These are phyloP conservation scores for silkworm (Bombyx mori) DNA, from an alignment of 1,140 invertebrate species.

Conservation along the genomic window DNA sequence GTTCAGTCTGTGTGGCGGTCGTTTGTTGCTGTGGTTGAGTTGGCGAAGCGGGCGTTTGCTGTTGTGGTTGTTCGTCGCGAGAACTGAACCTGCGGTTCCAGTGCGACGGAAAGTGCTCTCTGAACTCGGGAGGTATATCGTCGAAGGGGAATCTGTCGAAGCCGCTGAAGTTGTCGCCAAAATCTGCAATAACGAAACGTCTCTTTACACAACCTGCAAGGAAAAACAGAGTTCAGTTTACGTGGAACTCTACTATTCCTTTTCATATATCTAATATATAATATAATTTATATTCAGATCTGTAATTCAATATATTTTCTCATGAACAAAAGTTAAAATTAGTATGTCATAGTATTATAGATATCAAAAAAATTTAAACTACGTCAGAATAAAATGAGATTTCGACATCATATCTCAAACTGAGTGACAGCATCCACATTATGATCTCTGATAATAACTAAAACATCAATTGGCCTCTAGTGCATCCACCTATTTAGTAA, in stretches of 20 bases:
- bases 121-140: conserved; percentile 73
- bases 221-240: conserved; percentile 4
- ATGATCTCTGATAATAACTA: too few relatives aligned
- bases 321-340: background rate
- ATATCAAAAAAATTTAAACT: too few relatives aligned
- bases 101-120: conserved; percentile 72
- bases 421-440: too few relatives aligned
- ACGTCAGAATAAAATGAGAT: too few relatives aligned
- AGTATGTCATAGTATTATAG: too few relatives aligned
- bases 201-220: conserved; percentile 43
- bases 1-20: conserved; percentile 69
- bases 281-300: too few relatives aligned
- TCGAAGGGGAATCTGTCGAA: conserved; percentile 74
- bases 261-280: background rate
- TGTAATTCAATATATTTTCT: background rate
- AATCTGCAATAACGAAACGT: conserved; percentile 57
- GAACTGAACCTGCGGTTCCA: conserved; percentile 62
- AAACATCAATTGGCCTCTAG: too few relatives aligned
- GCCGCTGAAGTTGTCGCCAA: conserved; percentile 55
- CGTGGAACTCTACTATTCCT: too few relatives aligned
- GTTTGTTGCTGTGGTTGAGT: conserved; percentile 47
- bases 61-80: conserved; percentile 39
- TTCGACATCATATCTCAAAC: too few relatives aligned
- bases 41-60: conserved; percentile 28
- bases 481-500: too few relatives aligned